Conservation (phyloP, 1,140 invertebrate genomes). For the Phymorhynchus buccinoides region DNA sequence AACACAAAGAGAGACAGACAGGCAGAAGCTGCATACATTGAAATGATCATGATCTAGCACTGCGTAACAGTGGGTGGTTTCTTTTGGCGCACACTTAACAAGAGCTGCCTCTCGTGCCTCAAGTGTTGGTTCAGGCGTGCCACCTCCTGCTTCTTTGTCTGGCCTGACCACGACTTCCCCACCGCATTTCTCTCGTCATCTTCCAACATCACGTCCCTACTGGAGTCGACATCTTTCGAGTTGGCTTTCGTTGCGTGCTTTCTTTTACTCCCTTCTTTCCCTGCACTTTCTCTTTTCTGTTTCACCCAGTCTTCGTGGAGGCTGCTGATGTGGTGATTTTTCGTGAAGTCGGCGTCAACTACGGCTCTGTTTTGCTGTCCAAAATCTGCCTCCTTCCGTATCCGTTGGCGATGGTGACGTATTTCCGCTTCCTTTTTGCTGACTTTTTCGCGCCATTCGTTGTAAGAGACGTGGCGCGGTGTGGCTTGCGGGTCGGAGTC, state of each 20-base stretch:
- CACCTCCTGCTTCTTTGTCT: neutral
- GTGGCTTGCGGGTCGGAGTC: constrained; percentile 41
- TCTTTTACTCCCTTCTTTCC: neutral
- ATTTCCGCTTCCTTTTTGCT: constrained; percentile 23
- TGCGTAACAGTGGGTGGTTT: constrained; percentile 17
- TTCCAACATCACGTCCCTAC: neutral
- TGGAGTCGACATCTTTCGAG: neutral
- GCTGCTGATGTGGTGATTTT: neutral
- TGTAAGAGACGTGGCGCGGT: constrained; percentile 40
- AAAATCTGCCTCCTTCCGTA: constrained; percentile 5
- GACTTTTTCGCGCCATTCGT: constrained; percentile 22
- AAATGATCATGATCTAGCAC: too few species aligned
- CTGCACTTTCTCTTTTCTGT: neutral
- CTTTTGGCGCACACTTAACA: neutral
- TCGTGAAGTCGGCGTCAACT: neutral
- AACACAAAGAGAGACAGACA: too few species aligned
- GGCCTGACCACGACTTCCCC: neutral
- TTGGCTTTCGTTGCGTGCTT: neutral
- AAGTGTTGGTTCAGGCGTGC: neutral
- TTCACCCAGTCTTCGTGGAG: neutral
- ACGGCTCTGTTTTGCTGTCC: neutral
- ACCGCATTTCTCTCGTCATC: neutral
- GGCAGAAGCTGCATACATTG: too few species aligned
- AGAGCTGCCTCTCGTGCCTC: neutral
- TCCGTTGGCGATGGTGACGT: constrained; percentile 20